phyloP scores from a whole-genome alignment of 2,797 vertebrate species.

The Myotis planiceps region DNA sequence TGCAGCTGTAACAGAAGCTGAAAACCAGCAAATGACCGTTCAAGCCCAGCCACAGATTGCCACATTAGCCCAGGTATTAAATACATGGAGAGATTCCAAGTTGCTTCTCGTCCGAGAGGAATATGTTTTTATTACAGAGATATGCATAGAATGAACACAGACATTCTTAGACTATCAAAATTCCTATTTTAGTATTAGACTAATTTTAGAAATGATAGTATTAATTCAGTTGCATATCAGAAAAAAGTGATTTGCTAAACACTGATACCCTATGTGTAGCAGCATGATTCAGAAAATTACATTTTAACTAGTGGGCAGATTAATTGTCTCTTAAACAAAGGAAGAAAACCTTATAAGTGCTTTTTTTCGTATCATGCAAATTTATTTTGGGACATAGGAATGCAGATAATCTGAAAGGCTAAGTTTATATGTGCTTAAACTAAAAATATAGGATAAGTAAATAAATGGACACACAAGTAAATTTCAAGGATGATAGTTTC shows the following conservation, averaged over 20 bases:
- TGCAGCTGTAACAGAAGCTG: conserved; percentile 95
- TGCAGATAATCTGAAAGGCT: not conserved
- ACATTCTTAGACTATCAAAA: conserved; percentile 44
- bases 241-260: conserved; percentile 50
- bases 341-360: conserved; percentile 20
- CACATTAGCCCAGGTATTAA: conserved; percentile 96
- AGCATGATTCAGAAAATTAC: conserved; percentile 43
- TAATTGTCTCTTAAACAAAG: not conserved
- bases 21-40: conserved; percentile 95
- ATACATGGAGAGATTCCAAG: conserved; percentile 51
- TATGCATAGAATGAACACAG: conserved; percentile 10
- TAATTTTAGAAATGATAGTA: conserved; percentile 57
- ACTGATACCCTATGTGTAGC: not conserved
- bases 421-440: conserved; percentile 44
- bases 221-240: conserved; percentile 37
- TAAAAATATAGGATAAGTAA: conserved; percentile 45
- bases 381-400: conserved; percentile 7
- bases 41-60: conserved; percentile 94
- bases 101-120: conserved; percentile 50
- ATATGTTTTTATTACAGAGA: conserved; percentile 41
- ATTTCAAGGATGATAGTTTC: conserved; percentile 12
- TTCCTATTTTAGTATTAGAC: conserved; percentile 31
- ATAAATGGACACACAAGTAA: not conserved
- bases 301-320: conserved; percentile 45
- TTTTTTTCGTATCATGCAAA: not conserved